Conservation (phyloP, 2,113 vertebrate genomes). For the Aramus guarauna region DNA sequence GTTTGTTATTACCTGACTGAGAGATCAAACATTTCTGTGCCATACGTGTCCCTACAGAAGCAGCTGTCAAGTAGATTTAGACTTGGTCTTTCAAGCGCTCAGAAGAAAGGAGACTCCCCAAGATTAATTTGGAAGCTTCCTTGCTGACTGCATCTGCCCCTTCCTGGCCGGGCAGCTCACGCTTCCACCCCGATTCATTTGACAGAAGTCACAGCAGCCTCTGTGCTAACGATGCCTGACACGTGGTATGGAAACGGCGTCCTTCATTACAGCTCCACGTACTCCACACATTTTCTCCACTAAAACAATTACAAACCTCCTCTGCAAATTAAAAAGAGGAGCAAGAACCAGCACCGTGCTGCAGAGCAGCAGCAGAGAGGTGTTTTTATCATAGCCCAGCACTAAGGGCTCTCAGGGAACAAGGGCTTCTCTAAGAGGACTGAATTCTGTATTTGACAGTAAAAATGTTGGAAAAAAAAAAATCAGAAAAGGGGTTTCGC, state of each 20-base stretch:
- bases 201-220: conserved; percentile 2
- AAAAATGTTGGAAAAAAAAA: background rate
- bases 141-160: conserved; percentile 49
- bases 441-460: background rate
- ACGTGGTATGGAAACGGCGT: background rate
- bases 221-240: conserved; percentile 22
- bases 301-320: background rate
- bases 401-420: background rate
- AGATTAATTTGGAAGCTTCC: conserved; percentile 45
- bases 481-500: background rate
- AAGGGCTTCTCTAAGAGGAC: background rate
- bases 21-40: background rate
- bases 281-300: background rate
- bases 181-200: background rate
- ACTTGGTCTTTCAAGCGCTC: background rate
- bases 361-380: background rate
- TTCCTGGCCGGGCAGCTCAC: background rate
- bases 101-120: conserved; percentile 9
- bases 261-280: background rate
- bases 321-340: background rate
- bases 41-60: background rate
- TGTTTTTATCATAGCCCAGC: background rate
- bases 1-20: background rate
- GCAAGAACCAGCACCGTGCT: background rate
- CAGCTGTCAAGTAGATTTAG: conserved; percentile 54